Base-by-base conservation (phyloP, 2,797 vertebrate species). In the Leptatherina wallacei region DNA sequence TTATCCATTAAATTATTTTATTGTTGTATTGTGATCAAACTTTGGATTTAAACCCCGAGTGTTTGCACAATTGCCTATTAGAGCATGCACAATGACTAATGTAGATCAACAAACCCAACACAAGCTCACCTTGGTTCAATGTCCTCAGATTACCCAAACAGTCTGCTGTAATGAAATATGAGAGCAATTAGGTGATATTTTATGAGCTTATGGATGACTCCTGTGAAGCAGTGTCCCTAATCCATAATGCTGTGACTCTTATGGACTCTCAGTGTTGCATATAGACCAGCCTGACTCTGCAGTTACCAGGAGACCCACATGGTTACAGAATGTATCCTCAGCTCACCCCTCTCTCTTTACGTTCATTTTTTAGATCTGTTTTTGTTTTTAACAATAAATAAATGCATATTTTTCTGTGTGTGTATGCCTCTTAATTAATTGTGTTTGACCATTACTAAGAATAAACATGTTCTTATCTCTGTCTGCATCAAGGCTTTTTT, bases 161-260 rank as follows among this genome's bases (percentile, higher is more conserved):
- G 12, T 18, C 49, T 55, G 8, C 20, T 29, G 62, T 38, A 65
- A 76, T 7, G 29, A 44, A 56, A 20, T n/a, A 29, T n/a, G 24
- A 0, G 33, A 13, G 61, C 38, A 75, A 80, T 78, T 56, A 18
- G 69, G 64, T 56, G 71, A 59, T 68, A 63, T 38, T 51, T 35
- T 11, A 68, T 51, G 75, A 42, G 74, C 57, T 5, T 67, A 8
- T 49, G 80, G 78, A 84, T 83, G 84, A 86, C 47, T 59, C 64
- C 57, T 60, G 24, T 47, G 55, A 54, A 33, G 78, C 80, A 0
- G 52, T 33, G 16, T 54, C 67, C 56, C 69, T 73, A 78, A 68
- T 82, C 81, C 63, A 56, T 75, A 76, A 82, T 78, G 84, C 85
- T 71, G 81, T 80, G 88, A 87, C 40, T 89, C 82, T 81, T 7